These are phyloP conservation scores for Cetoscarus ocellatus DNA, from an alignment of 2,797 vertebrate species.

Conservation along the genomic window DNA sequence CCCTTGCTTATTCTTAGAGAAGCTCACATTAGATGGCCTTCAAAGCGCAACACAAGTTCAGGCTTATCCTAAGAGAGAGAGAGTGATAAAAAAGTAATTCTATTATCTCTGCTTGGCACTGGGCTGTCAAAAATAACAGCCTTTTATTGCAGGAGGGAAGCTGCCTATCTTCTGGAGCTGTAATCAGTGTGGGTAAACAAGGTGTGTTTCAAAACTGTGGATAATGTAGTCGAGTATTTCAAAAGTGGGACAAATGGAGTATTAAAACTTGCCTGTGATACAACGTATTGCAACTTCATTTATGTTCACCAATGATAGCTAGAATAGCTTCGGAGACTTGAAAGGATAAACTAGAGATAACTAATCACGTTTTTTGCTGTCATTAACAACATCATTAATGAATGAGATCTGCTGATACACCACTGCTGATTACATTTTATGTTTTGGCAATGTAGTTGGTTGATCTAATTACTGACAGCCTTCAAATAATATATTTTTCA, in stretches of 20 bases:
- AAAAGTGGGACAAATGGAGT: slow-evolving; percentile 5
- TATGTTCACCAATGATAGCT: slow-evolving; percentile 1
- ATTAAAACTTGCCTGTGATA: slow-evolving; percentile 3
- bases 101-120: slow-evolving; percentile 20
- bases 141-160: slow-evolving; percentile 11
- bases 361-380: too few relatives aligned
- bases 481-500: too few relatives aligned
- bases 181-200: background rate
- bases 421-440: too few relatives aligned
- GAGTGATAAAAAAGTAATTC: background rate
- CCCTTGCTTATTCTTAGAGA: slow-evolving; percentile 39
- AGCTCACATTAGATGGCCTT: slow-evolving; percentile 10
- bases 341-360: too few relatives aligned
- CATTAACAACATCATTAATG: too few relatives aligned
- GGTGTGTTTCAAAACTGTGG: slow-evolving; percentile 10
- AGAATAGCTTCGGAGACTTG: background rate
- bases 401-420: too few relatives aligned
- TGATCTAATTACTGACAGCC: too few relatives aligned
- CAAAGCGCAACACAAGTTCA: slow-evolving; percentile 21
- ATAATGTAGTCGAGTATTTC: background rate
- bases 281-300: background rate
- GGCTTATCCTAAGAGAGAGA: slow-evolving; percentile 19
- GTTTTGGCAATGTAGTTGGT: too few relatives aligned
- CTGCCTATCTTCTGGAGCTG: background rate
- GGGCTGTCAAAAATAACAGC: slow-evolving; percentile 16